Evolutionary conservation across 2,888 invertebrate species (phyloP).

Genomic region (Coleophora flavipennella): DNA sequence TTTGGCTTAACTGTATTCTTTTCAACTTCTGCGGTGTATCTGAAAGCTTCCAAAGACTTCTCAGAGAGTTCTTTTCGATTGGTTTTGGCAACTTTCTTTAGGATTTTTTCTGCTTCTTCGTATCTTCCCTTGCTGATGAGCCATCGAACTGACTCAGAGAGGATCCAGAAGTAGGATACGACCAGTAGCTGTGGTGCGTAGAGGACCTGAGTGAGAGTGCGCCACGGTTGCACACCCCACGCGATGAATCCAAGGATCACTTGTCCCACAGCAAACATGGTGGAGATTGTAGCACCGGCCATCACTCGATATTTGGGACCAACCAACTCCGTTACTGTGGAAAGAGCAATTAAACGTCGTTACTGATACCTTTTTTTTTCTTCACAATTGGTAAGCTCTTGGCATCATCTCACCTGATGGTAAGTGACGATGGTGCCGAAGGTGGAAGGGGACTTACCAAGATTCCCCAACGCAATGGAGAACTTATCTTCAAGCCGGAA

Average conservation of each 20-base stretch:
- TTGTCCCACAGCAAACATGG: conserved; percentile 83
- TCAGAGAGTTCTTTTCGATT: conserved; percentile 74
- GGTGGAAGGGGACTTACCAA: no score
- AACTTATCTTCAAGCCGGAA: no score
- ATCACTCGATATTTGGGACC: conserved; percentile 82
- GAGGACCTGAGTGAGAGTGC: conserved; percentile 75
- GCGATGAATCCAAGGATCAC: conserved; percentile 80
- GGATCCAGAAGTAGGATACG: conserved; percentile 78
- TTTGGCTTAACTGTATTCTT: conserved; percentile 35
- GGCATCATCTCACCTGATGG: no score
- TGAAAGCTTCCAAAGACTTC: conserved; percentile 58
- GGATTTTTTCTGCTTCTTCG: conserved; percentile 75
- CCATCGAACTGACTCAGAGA: conserved; percentile 86
- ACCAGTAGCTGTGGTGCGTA: conserved; percentile 82
- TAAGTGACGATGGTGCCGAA: no score
- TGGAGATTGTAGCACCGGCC: conserved; percentile 80
- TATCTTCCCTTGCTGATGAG: conserved; percentile 79
- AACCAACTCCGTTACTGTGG: conserved; percentile 82
- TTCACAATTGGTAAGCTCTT: no score
- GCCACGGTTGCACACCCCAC: conserved; percentile 80
- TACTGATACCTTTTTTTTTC: no score
- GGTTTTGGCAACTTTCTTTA: conserved; percentile 74
- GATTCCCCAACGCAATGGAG: no score
- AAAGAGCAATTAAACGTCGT: no score
- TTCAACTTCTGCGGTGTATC: conserved; percentile 44